Conservation (phyloP, 2,113 vertebrate genomes). For the Rutilus rutilus region DNA sequence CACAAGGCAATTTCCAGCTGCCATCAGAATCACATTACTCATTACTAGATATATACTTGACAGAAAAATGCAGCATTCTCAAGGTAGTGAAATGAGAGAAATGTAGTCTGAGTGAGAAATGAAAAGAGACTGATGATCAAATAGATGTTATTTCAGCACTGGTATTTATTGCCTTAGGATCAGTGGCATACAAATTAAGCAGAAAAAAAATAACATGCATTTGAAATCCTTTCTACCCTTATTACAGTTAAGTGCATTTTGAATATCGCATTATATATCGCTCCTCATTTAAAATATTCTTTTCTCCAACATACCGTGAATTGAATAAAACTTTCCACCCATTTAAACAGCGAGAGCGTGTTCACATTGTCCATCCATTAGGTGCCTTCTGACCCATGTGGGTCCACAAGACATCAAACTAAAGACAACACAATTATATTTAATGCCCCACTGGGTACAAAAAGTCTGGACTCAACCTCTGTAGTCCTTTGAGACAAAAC, state of each 20-base stretch:
- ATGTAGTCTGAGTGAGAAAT: neutral
- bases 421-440: constrained; percentile 39
- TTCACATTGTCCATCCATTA: constrained; percentile 35
- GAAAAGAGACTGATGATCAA: constrained; percentile 14
- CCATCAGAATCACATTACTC: neutral
- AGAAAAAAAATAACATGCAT: constrained; percentile 6
- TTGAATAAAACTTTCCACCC: constrained; percentile 17
- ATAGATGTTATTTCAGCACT: constrained; percentile 1
- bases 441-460: constrained; percentile 31
- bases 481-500: neutral
- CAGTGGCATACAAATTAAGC: constrained; percentile 26
- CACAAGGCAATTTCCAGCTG: neutral
- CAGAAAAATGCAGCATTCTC: neutral
- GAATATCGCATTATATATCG: constrained; percentile 7
- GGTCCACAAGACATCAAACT: constrained; percentile 26
- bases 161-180: constrained; percentile 37
- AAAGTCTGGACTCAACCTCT: constrained; percentile 21
- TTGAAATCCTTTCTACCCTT: constrained; percentile 13
- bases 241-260: constrained; percentile 33
- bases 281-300: neutral
- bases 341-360: constrained; percentile 5
- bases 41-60: neutral
- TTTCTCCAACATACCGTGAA: constrained; percentile 21
- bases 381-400: constrained; percentile 29
- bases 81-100: neutral